Base-by-base conservation (phyloP, 1,140 invertebrate genomes). In the Drosophila bocki region DNA sequence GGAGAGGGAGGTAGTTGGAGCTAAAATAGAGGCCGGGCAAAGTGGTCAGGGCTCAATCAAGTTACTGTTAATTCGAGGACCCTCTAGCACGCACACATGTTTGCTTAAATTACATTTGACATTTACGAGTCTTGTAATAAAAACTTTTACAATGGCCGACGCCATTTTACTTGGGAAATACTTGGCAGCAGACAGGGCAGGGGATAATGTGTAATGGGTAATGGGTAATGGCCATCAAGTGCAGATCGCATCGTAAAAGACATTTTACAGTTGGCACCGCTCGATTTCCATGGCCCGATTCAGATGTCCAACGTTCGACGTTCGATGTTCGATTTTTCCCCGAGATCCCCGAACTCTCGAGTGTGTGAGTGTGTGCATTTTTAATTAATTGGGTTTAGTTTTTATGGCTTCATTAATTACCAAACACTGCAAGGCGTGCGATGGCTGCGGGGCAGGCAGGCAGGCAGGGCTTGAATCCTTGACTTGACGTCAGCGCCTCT, bases 361-460 rank as follows among this genome's bases (percentile, higher is more conserved):
- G 44, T 67, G 47, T 78, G 61, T 51, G 22, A 22, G 56, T 42
- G 29, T 90, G 76, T 87, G 88, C 88, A 91, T 91, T 91, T 91
- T 91, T 91, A 91, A 91, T 91, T 91, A 91, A 91, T 91, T 88
- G 88, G 75, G 81, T 91, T 82, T 91, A 88, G 84, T 91, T 91
- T 91, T 91, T 91, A 91, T 91, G 88, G 88, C 84, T 91, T 91
- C 88, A 91, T 91, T 91, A 91, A 91, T 91, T 91, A 91, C 83
- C 71, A 67, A 82, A 74, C 80, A 67, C 50, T 74, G 77, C 67
- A 67, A 64, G 62, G 63, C 70, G 53, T 50, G 51, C 53, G 57
- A 32, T 50, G 58, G 5, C 0, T 29, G 26, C 26, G 26, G 26
- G 26, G 26, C 6, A 29, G 26, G 26, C 26, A 29, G 26, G 26